Evolutionary conservation across 2,888 invertebrate species (phyloP).

Genomic region (Drosophila recens): DNA sequence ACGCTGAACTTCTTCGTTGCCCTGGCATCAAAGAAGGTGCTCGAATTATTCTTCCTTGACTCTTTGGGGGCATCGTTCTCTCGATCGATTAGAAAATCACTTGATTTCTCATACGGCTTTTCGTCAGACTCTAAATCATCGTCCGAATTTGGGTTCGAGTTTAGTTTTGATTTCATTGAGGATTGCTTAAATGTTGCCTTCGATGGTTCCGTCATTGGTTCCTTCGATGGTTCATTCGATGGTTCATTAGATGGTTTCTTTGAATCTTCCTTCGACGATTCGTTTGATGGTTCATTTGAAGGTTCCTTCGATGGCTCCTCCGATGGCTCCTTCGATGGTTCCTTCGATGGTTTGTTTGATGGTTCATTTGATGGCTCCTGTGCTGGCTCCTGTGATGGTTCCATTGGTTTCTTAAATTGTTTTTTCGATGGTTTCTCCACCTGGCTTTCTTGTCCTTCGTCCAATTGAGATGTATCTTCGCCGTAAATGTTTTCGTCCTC

Average conservation of each 20-base stretch:
- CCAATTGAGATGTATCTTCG: neutral
- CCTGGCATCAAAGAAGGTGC: constrained; percentile 6
- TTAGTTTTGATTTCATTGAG: neutral
- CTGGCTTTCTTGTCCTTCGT: neutral
- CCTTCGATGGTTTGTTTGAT: neutral
- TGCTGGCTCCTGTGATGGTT: neutral
- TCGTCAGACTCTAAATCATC: too few species aligned
- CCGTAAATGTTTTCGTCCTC: neutral
- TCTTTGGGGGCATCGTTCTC: neutral
- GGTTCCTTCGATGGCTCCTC: neutral
- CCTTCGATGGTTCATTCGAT: neutral
- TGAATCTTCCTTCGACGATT: neutral
- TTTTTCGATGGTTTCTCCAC: neutral
- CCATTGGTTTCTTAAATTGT: neutral
- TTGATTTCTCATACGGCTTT: neutral
- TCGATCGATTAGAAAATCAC: neutral
- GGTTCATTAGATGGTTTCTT: too few species aligned
- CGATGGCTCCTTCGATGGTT: neutral
- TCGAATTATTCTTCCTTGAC: neutral
- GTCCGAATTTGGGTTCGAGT: neutral
- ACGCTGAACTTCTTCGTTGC: neutral
- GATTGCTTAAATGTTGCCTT: neutral
- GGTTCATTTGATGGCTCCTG: neutral
- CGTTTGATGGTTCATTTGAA: neutral
- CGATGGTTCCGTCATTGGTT: neutral